Evolutionary conservation across 2,113 vertebrate species (phyloP).

Genomic region (Perca schrenkii): DNA sequence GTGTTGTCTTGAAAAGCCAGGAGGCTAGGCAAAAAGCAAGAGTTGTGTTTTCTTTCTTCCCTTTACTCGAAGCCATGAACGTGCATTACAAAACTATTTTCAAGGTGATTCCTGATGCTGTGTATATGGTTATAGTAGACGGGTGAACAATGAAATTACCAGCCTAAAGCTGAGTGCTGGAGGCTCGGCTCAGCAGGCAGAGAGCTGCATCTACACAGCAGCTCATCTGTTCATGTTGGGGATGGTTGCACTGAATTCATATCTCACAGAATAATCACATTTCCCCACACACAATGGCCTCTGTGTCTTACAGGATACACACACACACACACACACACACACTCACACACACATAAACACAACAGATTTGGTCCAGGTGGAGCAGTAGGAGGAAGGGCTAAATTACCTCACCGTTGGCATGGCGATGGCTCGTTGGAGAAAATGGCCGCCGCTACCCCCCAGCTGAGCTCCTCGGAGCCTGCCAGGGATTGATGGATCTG

Average conservation of each 20-base stretch:
- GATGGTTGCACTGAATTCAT: slow-evolving; percentile 60
- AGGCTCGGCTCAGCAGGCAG: slow-evolving; percentile 5
- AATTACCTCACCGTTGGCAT: slow-evolving; percentile 69
- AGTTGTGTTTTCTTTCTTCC: background rate
- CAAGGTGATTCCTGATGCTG: slow-evolving; percentile 1
- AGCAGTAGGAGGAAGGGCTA: slow-evolving; percentile 33
- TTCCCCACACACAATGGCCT: slow-evolving; percentile 41
- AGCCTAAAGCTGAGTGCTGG: slow-evolving; percentile 17
- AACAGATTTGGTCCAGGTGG: slow-evolving; percentile 50
- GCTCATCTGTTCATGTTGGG: slow-evolving; percentile 57
- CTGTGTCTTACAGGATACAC: slow-evolving; percentile 26
- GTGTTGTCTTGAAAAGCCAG: background rate
- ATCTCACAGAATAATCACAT: slow-evolving; percentile 64
- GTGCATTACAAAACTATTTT: slow-evolving; percentile 2
- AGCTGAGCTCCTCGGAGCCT: slow-evolving; percentile 69
- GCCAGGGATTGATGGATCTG: slow-evolving; percentile 58
- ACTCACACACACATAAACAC: slow-evolving; percentile 14
- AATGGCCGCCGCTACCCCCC: slow-evolving; percentile 66
- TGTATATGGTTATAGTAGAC: background rate
- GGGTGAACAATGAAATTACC: slow-evolving; percentile 17
- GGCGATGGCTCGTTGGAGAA: slow-evolving; percentile 65
- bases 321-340: slow-evolving; percentile 22
- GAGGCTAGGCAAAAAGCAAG: background rate
- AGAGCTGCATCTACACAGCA: slow-evolving; percentile 22
- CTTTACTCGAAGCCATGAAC: background rate